phyloP scores from a whole-genome alignment of 2,113 vertebrate species.

The Haemorhous mexicanus region DNA sequence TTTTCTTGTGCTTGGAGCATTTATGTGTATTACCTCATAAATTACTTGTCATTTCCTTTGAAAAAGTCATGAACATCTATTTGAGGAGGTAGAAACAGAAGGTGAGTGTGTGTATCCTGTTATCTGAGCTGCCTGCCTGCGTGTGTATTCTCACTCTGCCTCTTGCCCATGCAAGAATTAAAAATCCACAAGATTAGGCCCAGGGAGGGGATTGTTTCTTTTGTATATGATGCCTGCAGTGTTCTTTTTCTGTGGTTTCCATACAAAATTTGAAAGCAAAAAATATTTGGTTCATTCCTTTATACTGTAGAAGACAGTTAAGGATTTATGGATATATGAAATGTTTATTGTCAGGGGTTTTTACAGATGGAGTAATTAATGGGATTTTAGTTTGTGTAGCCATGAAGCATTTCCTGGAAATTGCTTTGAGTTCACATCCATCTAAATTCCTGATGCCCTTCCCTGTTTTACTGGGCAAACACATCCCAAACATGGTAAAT shows the following conservation, averaged over 20 bases:
- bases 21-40: slow-evolving; percentile 50
- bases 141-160: accelerated
- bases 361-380: not conserved
- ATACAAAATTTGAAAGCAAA: not conserved
- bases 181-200: not conserved
- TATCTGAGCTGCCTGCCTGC: not conserved
- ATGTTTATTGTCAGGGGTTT: not conserved
- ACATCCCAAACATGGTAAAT: not conserved
- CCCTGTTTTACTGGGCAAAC: not conserved
- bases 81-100: not conserved
- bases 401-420: not conserved
- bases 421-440: not conserved
- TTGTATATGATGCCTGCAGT: not conserved
- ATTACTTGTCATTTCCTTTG: slow-evolving; percentile 39
- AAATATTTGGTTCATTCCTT: not conserved
- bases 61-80: slow-evolving; percentile 10
- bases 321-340: not conserved
- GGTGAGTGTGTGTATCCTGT: not conserved
- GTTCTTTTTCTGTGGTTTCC: not conserved
- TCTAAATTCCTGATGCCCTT: not conserved
- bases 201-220: not conserved
- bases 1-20: slow-evolving; percentile 39
- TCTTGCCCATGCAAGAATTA: not conserved
- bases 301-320: not conserved
- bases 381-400: not conserved